Evolutionary conservation across 2,888 invertebrate species (phyloP).

Genomic region (Phragmatobia fuliginosa): DNA sequence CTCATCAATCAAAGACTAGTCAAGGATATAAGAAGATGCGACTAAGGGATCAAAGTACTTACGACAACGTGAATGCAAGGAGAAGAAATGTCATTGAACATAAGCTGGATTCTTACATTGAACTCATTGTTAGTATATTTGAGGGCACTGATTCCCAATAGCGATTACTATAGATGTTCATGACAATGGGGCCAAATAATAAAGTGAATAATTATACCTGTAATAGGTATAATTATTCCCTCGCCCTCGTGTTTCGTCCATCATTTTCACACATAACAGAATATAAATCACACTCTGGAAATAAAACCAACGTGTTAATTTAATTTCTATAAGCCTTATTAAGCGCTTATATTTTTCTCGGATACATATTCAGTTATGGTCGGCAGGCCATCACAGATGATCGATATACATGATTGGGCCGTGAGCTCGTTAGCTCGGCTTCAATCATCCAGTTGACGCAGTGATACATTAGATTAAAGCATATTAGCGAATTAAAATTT

Average conservation of each 20-base stretch:
- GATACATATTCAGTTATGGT: slow-evolving; percentile 33
- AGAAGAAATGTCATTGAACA: too few relatives aligned
- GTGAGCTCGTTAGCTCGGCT: slow-evolving; percentile 21
- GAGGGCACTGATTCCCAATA: too few relatives aligned
- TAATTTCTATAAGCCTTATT: slow-evolving; percentile 47
- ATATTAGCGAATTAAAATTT: neutral
- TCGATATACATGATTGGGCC: slow-evolving; percentile 37
- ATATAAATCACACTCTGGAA: slow-evolving; percentile 2
- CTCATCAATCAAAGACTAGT: neutral
- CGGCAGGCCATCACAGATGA: slow-evolving; percentile 26
- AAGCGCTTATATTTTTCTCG: slow-evolving; percentile 27
- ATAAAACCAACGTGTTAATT: slow-evolving; percentile 18
- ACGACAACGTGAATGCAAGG: too few relatives aligned
- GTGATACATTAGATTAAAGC: slow-evolving; percentile 10
- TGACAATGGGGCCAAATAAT: too few relatives aligned
- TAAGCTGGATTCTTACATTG: too few relatives aligned
- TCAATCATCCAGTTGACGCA: slow-evolving; percentile 33
- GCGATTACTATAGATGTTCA: too few relatives aligned
- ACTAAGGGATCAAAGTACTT: too few relatives aligned
- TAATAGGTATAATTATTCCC: too few relatives aligned
- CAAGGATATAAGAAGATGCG: too few relatives aligned
- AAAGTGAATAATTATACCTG: too few relatives aligned
- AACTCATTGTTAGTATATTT: too few relatives aligned
- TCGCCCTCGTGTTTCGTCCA: too few relatives aligned
- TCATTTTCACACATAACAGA: slow-evolving; percentile 4